Percentiles rank a stretch among this genome's conserved stretches.
Conservation (phyloP, 2,797 vertebrate species). For the Heterohyrax brucei region DNA sequence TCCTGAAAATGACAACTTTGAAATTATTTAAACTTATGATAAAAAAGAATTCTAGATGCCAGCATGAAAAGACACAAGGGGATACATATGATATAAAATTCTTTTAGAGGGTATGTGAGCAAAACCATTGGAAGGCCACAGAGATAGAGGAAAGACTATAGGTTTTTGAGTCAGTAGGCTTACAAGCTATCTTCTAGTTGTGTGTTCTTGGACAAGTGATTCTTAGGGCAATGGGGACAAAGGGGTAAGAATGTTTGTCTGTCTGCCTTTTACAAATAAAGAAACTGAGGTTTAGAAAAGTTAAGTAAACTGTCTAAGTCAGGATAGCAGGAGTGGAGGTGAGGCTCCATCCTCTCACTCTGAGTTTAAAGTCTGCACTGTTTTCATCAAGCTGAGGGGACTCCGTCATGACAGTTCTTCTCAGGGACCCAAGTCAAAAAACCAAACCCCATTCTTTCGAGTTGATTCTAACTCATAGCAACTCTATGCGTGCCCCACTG, state of each 20-base stretch:
- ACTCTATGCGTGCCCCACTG: no score
- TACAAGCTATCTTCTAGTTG: neutral
- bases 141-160: neutral
- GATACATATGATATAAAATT: neutral
- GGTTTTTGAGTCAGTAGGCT: neutral
- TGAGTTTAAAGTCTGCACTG: neutral
- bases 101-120: neutral
- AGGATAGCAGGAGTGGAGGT: slow-evolving; percentile 4
- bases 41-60: neutral
- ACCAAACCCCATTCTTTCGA: no score
- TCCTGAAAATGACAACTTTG: neutral
- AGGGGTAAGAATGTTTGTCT: neutral
- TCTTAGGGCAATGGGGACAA: neutral
- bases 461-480: no score
- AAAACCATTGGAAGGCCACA: neutral
- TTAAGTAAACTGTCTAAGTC: slow-evolving; percentile 56
- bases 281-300: slow-evolving; percentile 58
- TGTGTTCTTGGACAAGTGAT: neutral
- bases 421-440: neutral
- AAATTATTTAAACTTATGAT: slow-evolving; percentile 31
- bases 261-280: slow-evolving; percentile 24
- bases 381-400: neutral
- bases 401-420: neutral
- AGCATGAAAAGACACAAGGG: neutral
- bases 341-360: neutral